A percentile compares a stretch with the other conserved stretches of the same genome.
Evolutionary conservation across 2,113 vertebrate species (phyloP).

Genomic region (Lichenostomus cassidix): DNA sequence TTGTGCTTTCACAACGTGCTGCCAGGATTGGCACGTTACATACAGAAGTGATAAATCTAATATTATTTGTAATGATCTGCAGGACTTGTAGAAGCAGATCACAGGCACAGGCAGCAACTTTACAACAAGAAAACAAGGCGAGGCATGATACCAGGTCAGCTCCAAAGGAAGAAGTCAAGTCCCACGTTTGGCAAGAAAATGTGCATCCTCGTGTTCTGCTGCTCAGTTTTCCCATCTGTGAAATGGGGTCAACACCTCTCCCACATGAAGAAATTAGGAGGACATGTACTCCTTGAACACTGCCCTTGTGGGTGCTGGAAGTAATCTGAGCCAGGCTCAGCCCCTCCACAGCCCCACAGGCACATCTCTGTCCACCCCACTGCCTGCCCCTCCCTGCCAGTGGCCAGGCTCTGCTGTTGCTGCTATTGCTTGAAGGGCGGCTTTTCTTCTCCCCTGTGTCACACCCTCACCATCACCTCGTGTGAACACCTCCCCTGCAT

Average conservation of each 20-base stretch:
- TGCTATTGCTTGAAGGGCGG: neutral
- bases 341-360: neutral
- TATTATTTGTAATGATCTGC: conserved; percentile 57
- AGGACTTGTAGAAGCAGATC: conserved; percentile 30
- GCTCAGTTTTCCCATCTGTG: neutral
- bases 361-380: neutral
- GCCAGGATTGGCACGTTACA: conserved; percentile 54
- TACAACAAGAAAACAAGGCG: neutral
- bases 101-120: neutral
- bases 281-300: neutral
- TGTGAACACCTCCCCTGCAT: neutral
- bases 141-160: neutral
- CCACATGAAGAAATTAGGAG: neutral
- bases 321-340: neutral
- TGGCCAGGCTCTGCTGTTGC: fast-evolving
- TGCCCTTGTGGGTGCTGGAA: neutral
- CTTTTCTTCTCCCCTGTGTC: neutral
- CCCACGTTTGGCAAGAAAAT: neutral
- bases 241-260: neutral
- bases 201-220: fast-evolving
- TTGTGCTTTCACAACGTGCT: conserved; percentile 68
- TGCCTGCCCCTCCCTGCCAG: fast-evolving
- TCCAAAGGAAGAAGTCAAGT: neutral
- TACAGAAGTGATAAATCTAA: conserved; percentile 56
- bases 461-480: fast-evolving